Evolutionary conservation across 53 echinoderm and acorn worm species (phyloP), one percentile per base, ranked within the genome.

Genomic region (Echinarachnius parma): DNA sequence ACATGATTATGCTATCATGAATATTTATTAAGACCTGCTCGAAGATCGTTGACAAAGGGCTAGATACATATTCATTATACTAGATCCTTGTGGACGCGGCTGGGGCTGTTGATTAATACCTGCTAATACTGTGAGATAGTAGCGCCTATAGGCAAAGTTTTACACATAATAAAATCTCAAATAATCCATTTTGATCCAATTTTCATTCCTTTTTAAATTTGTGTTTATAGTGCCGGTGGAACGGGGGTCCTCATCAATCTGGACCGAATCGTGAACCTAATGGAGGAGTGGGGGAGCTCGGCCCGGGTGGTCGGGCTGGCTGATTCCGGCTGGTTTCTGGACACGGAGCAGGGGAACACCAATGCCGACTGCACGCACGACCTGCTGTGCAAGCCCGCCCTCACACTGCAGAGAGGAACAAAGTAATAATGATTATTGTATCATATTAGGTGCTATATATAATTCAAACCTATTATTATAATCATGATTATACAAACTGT

Each of bases 281-380:
- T 94, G 62, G 70, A 35, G 1, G 77, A 86, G 5, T 84, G 84
- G 4, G 94, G 94, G 4, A 90, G 94, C 39, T 53, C 71, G 15
- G 94, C 90, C 22, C 72, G 72, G 16, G 81, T 94, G 14, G 66
- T 86, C 2, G 94, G 94, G 4, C 63, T 94, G 24, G 77, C 83
- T 23, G 94, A 94, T 34, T 90, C 95, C 0, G 95, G 95, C 2
- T 94, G 95, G 95, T 94, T 94, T 55, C 59, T 94, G 56, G 90
- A 94, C 34, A 80, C 84, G 11, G 84, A 87, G 22, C 76, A 64
- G 11, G 78, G 78, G 37, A 59, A 59, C 22, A 31, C 70, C 10
- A 64, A 76, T 2, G 62, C 75, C 32, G 83, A 86, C 24, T 94
- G 95, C 53, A 68, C 48, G 2, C 74, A 76, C 19, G 84, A 77